Evolutionary conservation across 2,888 invertebrate genomes (phyloP).

Genomic region (Amphipoea oculea): DNA sequence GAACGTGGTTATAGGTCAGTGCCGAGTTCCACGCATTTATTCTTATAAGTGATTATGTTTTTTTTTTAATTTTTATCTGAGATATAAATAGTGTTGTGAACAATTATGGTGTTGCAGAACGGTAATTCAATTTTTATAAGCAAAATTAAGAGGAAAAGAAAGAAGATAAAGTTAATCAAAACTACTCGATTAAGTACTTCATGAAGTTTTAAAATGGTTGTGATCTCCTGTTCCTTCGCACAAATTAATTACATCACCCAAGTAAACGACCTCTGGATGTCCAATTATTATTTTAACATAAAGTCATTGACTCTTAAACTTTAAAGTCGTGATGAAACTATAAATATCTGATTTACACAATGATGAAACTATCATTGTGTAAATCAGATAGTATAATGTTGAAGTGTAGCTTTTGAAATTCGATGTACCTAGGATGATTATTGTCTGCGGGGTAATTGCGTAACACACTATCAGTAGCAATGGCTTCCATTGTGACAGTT

Average conservation of each 20-base stretch:
- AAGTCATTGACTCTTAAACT: slow-evolving; percentile 58
- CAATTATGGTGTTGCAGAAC: not conserved
- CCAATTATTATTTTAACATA: slow-evolving; percentile 51
- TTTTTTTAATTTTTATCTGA: not conserved
- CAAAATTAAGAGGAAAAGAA: too few species aligned
- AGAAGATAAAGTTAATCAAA: not conserved
- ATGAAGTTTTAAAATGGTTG: not conserved
- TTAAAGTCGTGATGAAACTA: slow-evolving; percentile 38
- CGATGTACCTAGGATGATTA: not conserved
- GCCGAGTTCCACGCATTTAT: slow-evolving; percentile 17
- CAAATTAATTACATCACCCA: slow-evolving; percentile 42
- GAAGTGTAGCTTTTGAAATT: slow-evolving; percentile 18
- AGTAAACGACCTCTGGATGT: slow-evolving; percentile 39
- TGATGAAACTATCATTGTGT: slow-evolving; percentile 45
- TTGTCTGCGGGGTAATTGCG: not conserved
- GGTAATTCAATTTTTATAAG: not conserved
- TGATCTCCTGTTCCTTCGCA: slow-evolving; percentile 24
- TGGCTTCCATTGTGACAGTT: not conserved
- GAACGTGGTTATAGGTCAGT: slow-evolving; percentile 33
- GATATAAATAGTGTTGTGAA: not conserved
- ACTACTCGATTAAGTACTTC: not conserved
- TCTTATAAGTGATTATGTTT: not conserved
- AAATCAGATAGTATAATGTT: slow-evolving; percentile 11
- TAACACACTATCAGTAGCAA: not conserved
- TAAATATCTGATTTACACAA: too few species aligned